These are phyloP conservation scores for Epizoanthus rinbou DNA, from an alignment of 92 coral and sea anemone genomes.

Conservation along the genomic window DNA sequence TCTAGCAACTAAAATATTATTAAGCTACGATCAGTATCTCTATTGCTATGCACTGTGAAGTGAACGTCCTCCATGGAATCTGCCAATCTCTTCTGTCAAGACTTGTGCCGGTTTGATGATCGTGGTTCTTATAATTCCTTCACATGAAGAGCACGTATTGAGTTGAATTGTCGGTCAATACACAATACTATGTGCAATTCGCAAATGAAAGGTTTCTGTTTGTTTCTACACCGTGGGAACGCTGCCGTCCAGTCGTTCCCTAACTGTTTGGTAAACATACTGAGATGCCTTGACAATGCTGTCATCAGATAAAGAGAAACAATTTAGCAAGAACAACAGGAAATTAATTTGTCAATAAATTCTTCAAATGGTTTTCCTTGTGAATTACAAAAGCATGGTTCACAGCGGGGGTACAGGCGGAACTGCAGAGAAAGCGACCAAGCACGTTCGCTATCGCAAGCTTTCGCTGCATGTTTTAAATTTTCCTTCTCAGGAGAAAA, in stretches of 20 bases:
- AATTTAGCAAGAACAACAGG: constrained; percentile 59
- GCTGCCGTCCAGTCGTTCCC: background rate
- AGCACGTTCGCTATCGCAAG: no score
- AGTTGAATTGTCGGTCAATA: constrained; percentile 1
- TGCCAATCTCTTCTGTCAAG: background rate
- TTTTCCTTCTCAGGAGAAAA: no score
- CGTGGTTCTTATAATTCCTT: constrained; percentile 2
- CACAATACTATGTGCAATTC: background rate
- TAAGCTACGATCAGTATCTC: background rate
- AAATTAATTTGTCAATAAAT: constrained; percentile 60
- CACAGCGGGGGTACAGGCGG: background rate
- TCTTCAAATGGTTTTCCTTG: constrained; percentile 51
- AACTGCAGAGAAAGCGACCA: no score
- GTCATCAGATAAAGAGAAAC: constrained; percentile 61
- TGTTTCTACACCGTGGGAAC: constrained; percentile 41
- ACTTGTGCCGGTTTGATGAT: background rate
- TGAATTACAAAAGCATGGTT: background rate
- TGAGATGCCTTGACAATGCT: constrained; percentile 44
- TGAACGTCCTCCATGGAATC: background rate
- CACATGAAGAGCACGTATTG: constrained; percentile 20
- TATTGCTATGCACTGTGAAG: background rate
- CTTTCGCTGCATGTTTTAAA: no score
- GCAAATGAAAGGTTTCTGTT: constrained; percentile 1
- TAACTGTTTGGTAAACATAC: constrained; percentile 34
- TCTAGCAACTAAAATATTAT: no score